Base-by-base conservation (phyloP, 2,797 vertebrate genomes). In the Buceros bicornis region DNA sequence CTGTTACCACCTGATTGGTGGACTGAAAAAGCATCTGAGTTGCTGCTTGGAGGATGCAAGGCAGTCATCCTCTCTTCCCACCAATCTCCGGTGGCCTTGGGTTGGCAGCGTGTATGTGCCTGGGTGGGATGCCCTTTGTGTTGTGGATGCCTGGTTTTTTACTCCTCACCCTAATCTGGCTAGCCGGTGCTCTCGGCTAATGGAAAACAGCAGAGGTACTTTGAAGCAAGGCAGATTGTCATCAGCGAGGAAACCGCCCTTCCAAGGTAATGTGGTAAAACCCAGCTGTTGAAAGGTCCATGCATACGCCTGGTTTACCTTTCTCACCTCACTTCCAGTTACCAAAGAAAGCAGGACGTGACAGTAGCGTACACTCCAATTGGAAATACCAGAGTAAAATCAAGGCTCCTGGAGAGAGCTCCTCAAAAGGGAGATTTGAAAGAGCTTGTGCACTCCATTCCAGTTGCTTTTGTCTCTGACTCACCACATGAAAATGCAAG, bases 381-480 rank as follows among this genome's bases (percentile, higher is more conserved):
- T 95, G 77, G 70, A 94, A 93, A 87, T 31, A 73, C 9, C 51
- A 54, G 47, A 25, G 66, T 29, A 81, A 89, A 93, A 87, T 51
- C 83, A 80, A 74, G 64, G 48, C 64, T 89, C 77, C 37, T 90
- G 67, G 67, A 95, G 66, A 62, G 17, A 67, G 53, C 13, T 89
- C 15, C 90, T 87, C 74, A n/a, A 65, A 58, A 92, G 19, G 15
- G 48, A 90, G 71, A 82, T 89, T 71, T 80, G 67, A 89, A 94
- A 85, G 74, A 90, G 33, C 64, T 73, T 80, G 25, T 64, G 29
- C 2, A 1, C 78, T 93, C 65, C 65, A 57, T 51, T 94, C 64
- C 54, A 93, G 61, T 80, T 81, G 64, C 78, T 90, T 94, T 96
- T 93, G 76, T 97, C 90, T 95, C 86, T 97, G 94, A 95, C 78